Conservation (phyloP, 2,797 vertebrate genomes). For the Amblyopsis hoosieri region DNA sequence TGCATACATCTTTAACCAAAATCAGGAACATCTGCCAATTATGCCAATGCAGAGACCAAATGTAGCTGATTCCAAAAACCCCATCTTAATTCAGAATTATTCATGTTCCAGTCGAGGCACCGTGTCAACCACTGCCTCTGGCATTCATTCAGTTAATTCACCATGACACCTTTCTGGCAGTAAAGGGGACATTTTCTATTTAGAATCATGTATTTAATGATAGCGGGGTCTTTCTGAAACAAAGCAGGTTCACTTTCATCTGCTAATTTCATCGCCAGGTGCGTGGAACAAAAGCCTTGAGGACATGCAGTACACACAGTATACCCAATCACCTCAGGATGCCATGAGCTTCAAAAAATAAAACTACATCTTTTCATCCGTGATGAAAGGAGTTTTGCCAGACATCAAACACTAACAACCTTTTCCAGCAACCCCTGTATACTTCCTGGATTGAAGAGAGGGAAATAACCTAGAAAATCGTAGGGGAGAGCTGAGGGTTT, state of each 20-base stretch:
- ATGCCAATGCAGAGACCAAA: conserved; percentile 53
- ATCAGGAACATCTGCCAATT: conserved; percentile 73
- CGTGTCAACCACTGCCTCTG: conserved; percentile 33
- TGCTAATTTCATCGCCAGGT: conserved; percentile 46
- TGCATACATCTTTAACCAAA: conserved; percentile 63
- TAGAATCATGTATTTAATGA: conserved; percentile 30
- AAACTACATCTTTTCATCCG: conserved; percentile 59
- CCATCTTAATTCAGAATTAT: conserved; percentile 65
- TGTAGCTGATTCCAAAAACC: conserved; percentile 55
- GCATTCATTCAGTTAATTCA: conserved; percentile 35
- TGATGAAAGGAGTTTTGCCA: conserved; percentile 45
- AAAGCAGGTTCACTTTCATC: conserved; percentile 39
- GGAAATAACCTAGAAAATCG: conserved; percentile 27
- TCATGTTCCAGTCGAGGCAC: conserved; percentile 49
- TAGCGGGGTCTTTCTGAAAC: conserved; percentile 27
- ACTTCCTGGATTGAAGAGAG: conserved; percentile 45
- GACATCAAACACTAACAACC: conserved; percentile 12
- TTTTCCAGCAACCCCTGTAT: conserved; percentile 44
- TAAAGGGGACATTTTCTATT: conserved; percentile 28
- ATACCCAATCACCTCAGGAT: conserved; percentile 59
- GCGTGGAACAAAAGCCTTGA: conserved; percentile 40
- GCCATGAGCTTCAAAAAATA: conserved; percentile 64
- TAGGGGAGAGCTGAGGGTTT: conserved; percentile 21
- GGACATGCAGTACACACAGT: conserved; percentile 32
- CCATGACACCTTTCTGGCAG: conserved; percentile 37